Base-by-base conservation (phyloP, 2,113 vertebrate species). In the Tetrax tetrax region DNA sequence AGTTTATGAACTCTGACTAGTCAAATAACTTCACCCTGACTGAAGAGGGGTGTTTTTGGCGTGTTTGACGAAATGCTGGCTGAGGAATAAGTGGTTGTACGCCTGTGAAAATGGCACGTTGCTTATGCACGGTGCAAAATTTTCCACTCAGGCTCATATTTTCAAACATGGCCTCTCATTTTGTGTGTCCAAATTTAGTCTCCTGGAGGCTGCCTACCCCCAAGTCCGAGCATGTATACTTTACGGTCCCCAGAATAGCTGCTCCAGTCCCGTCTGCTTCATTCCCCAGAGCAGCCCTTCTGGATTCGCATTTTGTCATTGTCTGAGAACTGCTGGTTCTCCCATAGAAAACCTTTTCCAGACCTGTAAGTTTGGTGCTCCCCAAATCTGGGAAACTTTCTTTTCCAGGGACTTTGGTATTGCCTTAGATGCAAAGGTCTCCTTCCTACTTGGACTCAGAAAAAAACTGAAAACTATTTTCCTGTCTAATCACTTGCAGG, bases 81-180 rank as follows among this genome's bases (percentile, higher is more conserved):
- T 89, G 84, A 87, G 77, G 77, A 84, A 33, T 45, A 88, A 87
- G 69, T 81, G 72, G 48, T 84, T 87, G 50, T 15, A 93, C 89
- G 38, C 53, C 59, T 29, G 35, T 84, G 79, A 96, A 96, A 95
- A 92, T 93, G 76, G 51, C 72, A 89, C 4, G 23, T 60, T 91
- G 37, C 69, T 89, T 91, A 61, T 65, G 48, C 48, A 41, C 77
- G 61, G 45, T 1, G 7, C 61, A 75, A 79, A 92, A 72, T 61
- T 96, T 96, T 95, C 94, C 77, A 83, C 28, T 45, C 54, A 78
- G 77, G 72, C 74, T 95, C 35, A 4, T 71, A 65, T 92, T 95
- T 95, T 94, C 69, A 92, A 91, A 91, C 76, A n/a, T 0, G 31
- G 37, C 50, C 81, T 96, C 83, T 96, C 95, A 97, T 96, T 95